Percentiles rank a stretch among this genome's conserved stretches.
Evolutionary conservation across 2,113 vertebrate genomes (phyloP).

Genomic region (Murina feae): DNA sequence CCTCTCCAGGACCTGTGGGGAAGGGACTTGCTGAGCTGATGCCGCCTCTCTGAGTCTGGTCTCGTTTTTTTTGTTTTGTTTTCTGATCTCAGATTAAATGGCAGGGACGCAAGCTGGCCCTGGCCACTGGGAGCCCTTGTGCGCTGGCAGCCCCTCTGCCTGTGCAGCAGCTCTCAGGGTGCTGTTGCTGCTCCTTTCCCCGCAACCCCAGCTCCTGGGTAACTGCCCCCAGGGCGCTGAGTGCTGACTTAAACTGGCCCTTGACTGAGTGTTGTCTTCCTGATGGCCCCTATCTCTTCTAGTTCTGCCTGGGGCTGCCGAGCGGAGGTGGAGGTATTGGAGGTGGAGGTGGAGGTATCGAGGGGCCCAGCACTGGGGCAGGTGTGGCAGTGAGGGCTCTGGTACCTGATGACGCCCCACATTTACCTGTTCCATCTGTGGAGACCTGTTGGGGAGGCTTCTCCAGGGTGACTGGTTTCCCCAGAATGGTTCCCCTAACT

Average conservation of each 20-base stretch:
- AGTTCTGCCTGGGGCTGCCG: background rate
- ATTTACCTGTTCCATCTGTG: background rate
- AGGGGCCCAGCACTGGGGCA: background rate
- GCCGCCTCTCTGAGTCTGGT: background rate
- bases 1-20: no score
- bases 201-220: background rate
- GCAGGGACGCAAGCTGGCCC: background rate
- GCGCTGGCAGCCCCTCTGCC: background rate
- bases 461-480: conserved; percentile 19
- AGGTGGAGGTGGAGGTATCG: no score
- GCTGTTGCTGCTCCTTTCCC: background rate
- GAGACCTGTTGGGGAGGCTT: background rate
- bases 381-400: background rate
- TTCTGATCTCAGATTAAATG: no score
- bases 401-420: background rate
- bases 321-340: no score
- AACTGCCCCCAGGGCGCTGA: background rate
- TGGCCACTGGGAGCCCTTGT: background rate
- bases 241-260: background rate
- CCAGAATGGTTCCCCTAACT: conserved; percentile 1
- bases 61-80: no score
- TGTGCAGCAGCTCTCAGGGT: background rate
- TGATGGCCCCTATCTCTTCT: background rate
- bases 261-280: background rate
- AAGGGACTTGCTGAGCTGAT: background rate